These are phyloP conservation scores for Arrhopalites spinosus DNA, from an alignment of 2,888 invertebrate species.

Conservation along the genomic window DNA sequence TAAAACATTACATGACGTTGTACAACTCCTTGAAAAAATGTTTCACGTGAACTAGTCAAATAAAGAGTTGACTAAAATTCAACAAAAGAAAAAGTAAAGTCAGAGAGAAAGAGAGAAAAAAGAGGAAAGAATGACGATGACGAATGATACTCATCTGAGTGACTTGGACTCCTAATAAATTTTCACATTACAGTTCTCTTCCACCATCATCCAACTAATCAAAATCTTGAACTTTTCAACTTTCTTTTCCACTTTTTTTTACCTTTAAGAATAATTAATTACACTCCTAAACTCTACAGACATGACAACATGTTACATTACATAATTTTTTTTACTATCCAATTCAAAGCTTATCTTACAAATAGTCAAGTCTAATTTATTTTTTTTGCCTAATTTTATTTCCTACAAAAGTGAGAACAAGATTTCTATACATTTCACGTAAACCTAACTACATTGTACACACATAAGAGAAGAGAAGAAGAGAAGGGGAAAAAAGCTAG, in stretches of 20 bases:
- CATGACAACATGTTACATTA: neutral
- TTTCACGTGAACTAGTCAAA: constrained; percentile 34
- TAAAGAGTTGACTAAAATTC: neutral
- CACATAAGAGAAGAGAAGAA: neutral
- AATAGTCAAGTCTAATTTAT: too few species aligned
- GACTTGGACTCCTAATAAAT: constrained; percentile 17
- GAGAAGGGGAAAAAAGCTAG: neutral
- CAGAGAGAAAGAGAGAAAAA: too few species aligned
- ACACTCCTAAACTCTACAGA: neutral
- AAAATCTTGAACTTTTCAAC: constrained; percentile 3
- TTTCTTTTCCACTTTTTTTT: neutral
- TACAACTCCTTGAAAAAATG: too few species aligned
- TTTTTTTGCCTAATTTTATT: too few species aligned
- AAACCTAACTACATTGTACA: neutral
- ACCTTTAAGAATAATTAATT: constrained; percentile 4
- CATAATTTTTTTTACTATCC: neutral
- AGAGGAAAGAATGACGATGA: constrained; percentile 20
- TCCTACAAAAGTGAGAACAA: too few species aligned
- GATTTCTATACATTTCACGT: too few species aligned
- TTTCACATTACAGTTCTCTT: neutral
- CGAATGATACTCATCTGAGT: constrained; percentile 16
- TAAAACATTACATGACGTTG: too few species aligned
- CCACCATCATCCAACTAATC: constrained; percentile 1
- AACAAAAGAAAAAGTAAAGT: neutral
- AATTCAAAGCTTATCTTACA: neutral